Evolutionary conservation across 2,888 invertebrate species (phyloP).

Genomic region (Amblyjoppa fuscipennis): DNA sequence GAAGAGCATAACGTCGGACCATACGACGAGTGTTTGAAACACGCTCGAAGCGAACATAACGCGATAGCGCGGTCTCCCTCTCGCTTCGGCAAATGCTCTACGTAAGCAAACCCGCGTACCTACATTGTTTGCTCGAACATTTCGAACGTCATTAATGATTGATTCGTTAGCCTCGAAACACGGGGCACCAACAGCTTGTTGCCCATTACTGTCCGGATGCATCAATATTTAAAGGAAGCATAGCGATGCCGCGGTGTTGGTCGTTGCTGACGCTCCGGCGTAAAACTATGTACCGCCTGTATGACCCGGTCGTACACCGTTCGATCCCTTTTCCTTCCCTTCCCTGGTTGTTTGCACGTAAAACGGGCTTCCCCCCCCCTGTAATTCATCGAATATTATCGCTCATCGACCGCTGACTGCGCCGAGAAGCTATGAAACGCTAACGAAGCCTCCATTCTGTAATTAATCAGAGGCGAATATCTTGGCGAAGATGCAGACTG

Average conservation of each 20-base stretch:
- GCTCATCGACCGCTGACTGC: background rate
- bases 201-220: conserved; percentile 68
- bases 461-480: too few species aligned
- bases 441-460: too few species aligned
- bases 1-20: conserved; percentile 37
- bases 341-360: conserved; percentile 13
- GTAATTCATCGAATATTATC: background rate
- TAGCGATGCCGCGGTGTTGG: conserved; percentile 44
- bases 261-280: conserved; percentile 33
- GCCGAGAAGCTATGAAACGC: too few species aligned
- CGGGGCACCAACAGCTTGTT: conserved; percentile 66
- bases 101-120: conserved; percentile 54
- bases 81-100: conserved; percentile 56
- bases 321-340: conserved; percentile 23
- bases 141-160: conserved; percentile 71
- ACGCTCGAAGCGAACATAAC: conserved; percentile 41
- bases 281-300: conserved; percentile 25
- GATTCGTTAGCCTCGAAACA: conserved; percentile 65
- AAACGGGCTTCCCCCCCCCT: too few species aligned
- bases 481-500: too few species aligned
- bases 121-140: conserved; percentile 66
- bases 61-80: conserved; percentile 33
- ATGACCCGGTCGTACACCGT: conserved; percentile 18
- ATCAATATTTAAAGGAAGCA: conserved; percentile 71
- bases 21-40: conserved; percentile 29